phyloP scores from a whole-genome alignment of 92 coral and sea anemone genomes.

The Zoanthus gigantus region DNA sequence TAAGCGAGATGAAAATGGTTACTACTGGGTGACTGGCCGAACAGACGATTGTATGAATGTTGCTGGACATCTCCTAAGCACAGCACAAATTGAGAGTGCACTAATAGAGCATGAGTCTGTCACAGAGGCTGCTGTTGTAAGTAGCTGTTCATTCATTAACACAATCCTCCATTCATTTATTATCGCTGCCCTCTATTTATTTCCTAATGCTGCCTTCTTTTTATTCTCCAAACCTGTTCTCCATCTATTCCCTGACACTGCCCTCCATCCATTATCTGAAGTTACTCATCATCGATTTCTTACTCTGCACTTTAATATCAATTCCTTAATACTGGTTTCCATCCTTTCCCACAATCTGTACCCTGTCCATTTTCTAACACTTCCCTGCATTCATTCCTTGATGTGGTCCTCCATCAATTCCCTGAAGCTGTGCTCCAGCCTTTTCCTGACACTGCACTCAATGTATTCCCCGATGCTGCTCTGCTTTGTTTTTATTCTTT shows the following conservation, averaged over 20 bases:
- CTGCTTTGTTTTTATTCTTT: too few species aligned
- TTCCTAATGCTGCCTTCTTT: background rate
- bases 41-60: slow-evolving; percentile 99
- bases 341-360: too few species aligned
- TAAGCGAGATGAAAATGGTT: slow-evolving; percentile 88
- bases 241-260: background rate
- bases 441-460: background rate
- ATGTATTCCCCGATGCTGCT: background rate
- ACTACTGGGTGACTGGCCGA: slow-evolving; percentile 97
- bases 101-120: slow-evolving; percentile 93
- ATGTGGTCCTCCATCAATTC: background rate
- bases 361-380: background rate
- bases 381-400: background rate
- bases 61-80: slow-evolving; percentile 92
- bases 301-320: too few species aligned
- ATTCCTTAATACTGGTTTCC: too few species aligned
- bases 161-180: background rate
- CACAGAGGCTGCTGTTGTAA: slow-evolving; percentile 97
- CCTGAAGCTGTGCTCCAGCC: background rate
- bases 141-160: background rate
- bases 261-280: background rate
- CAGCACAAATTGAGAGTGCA: slow-evolving; percentile 98
- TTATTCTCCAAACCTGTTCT: background rate
- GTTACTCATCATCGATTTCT: too few species aligned
- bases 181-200: background rate